phyloP scores from a whole-genome alignment of 1,140 invertebrate species.

The Drosophila takahashii region DNA sequence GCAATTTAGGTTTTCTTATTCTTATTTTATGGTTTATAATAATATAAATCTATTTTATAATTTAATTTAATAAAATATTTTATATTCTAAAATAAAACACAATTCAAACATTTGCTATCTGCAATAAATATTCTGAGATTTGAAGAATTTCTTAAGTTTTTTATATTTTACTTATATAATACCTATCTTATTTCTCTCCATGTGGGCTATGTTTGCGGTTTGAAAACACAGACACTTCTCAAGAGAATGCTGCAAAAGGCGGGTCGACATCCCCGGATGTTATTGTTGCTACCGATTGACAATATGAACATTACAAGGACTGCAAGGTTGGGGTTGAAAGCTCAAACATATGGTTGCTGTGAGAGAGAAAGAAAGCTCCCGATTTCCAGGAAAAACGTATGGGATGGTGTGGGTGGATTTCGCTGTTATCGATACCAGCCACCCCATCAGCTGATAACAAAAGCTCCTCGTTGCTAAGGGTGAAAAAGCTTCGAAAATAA shows the following conservation, averaged over 20 bases:
- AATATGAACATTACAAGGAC: slow-evolving; percentile 48
- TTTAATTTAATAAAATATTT: no score
- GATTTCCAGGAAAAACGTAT: slow-evolving; percentile 17
- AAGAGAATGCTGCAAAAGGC: slow-evolving; percentile 19
- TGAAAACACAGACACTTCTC: slow-evolving; percentile 17
- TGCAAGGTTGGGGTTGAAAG: slow-evolving; percentile 79
- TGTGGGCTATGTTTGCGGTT: slow-evolving; percentile 43
- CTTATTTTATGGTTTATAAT: no score
- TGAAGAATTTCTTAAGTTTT: no score
- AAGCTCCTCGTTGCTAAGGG: slow-evolving; percentile 39
- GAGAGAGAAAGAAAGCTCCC: slow-evolving; percentile 22
- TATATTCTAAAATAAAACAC: no score
- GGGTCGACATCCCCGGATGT: slow-evolving; percentile 34
- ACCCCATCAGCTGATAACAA: slow-evolving; percentile 51
- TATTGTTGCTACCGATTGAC: slow-evolving; percentile 54
- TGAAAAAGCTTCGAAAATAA: slow-evolving; percentile 37
- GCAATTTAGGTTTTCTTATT: no score
- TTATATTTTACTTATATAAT: background rate
- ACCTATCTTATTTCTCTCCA: background rate
- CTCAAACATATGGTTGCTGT: slow-evolving; percentile 59
- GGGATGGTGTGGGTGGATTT: background rate
- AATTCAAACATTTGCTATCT: no score
- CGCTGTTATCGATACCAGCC: slow-evolving; percentile 16
- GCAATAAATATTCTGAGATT: no score
- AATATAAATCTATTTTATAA: no score